Evolutionary conservation across 35 echinoderm and acorn worm genomes (phyloP), one percentile per base, ranked within the genome.

Genomic region (Ophioderma brevispina): DNA sequence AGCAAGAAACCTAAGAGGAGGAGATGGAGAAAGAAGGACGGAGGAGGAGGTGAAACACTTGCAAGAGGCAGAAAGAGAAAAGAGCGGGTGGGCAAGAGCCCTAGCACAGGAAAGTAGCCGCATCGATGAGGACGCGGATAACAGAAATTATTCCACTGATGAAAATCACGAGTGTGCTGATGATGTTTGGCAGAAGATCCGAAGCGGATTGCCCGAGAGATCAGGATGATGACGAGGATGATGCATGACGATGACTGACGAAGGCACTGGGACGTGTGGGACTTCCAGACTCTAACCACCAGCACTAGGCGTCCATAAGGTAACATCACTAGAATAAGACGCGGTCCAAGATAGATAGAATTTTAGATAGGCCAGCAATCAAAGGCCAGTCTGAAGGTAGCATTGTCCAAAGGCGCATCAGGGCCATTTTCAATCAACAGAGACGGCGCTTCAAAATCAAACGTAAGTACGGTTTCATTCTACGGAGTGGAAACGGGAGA

Each of bases 401-500:
- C 2, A 31, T 36, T 81, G 40, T 23, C 36, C 17, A 0, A 37
- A 8, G 50, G 32, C 35, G 42, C 1, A 18, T 85, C 14, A 13
- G 35, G 31, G 82, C 31, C 0, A 36, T 85, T 33, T 85, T 85
- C 30, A 32, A 59, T 1, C 13, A 15, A 59, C 36, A 63, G 11
- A 35, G 1, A 0, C 36, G 82, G 19, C 42, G 82, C 11, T 50
- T 64, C 6, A 85, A 85, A 23, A 18, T 85, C 1, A 85, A 37
- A 14, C 55, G 59, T 0, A 63, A 32, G 0, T 85, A 0, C 25
- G 82, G 82, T 10, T 85, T 36, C 50, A 59, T 70, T 59, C 36
- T 85, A 35, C 82, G 82, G 0, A 11, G 36, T 37, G 0, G 82
- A 85, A 35, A 85, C 82, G 14, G 82, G 82, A 10, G 82, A 70